phyloP scores from a whole-genome alignment of 2,888 invertebrate species.

The Cheiracanthium punctorium region DNA sequence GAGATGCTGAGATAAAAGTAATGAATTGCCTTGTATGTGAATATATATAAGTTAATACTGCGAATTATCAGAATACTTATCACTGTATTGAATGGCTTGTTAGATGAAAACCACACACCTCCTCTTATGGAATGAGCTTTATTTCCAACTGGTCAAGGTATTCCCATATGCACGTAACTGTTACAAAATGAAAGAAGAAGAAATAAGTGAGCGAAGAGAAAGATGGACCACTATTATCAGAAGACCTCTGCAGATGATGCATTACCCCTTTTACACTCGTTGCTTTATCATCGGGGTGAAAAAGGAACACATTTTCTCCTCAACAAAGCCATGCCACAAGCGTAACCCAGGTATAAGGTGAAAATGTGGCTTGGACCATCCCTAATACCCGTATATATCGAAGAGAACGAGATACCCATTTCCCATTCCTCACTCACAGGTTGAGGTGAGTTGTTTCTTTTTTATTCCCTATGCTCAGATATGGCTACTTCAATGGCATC shows the following conservation, averaged over 20 bases:
- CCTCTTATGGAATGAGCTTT: too few relatives aligned
- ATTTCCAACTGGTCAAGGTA: neutral
- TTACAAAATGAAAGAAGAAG: too few relatives aligned
- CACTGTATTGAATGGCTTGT: too few relatives aligned
- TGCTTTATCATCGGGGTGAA: neutral
- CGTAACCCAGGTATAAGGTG: neutral
- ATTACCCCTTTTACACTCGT: neutral
- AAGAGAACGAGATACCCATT: neutral
- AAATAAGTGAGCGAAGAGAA: neutral
- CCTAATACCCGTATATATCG: conserved; percentile 2
- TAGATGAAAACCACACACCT: too few relatives aligned
- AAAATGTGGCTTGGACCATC: neutral
- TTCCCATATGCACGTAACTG: neutral
- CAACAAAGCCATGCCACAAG: neutral
- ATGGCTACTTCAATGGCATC: conserved; percentile 10
- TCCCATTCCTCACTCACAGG: neutral
- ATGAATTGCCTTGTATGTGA: too few relatives aligned
- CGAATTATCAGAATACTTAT: too few relatives aligned
- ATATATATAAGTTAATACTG: too few relatives aligned
- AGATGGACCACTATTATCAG: neutral
- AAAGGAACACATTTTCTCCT: neutral
- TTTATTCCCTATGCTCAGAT: neutral
- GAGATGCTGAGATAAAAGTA: too few relatives aligned
- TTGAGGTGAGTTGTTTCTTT: neutral
- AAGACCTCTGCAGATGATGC: neutral